These are phyloP conservation scores for Autographa pulchrina DNA, from an alignment of 2,888 invertebrate genomes.

Conservation along the genomic window DNA sequence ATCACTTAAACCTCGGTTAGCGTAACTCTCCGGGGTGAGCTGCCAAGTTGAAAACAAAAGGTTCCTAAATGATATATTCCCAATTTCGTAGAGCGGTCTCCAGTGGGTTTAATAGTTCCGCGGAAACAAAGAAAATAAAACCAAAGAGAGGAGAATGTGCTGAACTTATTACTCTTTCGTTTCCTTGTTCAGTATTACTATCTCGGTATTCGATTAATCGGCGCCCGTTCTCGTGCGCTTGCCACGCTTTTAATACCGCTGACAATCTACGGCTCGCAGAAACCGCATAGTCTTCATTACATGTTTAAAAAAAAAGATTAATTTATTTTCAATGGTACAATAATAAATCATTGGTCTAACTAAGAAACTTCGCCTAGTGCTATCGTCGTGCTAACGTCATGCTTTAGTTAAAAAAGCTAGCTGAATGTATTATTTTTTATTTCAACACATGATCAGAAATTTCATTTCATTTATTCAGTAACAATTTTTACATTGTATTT, in stretches of 20 bases:
- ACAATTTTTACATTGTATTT: too few species aligned
- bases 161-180: neutral
- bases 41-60: constrained; percentile 6
- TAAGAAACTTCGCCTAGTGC: too few species aligned
- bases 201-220: constrained; percentile 4
- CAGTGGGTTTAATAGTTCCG: neutral
- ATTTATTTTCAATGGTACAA: neutral
- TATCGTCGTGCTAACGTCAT: too few species aligned
- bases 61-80: constrained; percentile 1
- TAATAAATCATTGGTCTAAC: too few species aligned
- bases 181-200: neutral
- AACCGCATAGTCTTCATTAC: neutral
- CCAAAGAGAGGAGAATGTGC: neutral
- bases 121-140: neutral
- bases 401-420: too few species aligned
- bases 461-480: too few species aligned
- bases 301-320: neutral
- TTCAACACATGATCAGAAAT: too few species aligned
- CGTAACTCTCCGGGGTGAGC: neutral
- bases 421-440: too few species aligned
- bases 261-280: neutral
- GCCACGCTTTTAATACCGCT: neutral
- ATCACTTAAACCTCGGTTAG: neutral
- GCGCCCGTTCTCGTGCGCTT: neutral
- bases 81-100: neutral